Base-by-base conservation (phyloP, 2,113 vertebrate genomes). In the Mastomys natalensis region DNA sequence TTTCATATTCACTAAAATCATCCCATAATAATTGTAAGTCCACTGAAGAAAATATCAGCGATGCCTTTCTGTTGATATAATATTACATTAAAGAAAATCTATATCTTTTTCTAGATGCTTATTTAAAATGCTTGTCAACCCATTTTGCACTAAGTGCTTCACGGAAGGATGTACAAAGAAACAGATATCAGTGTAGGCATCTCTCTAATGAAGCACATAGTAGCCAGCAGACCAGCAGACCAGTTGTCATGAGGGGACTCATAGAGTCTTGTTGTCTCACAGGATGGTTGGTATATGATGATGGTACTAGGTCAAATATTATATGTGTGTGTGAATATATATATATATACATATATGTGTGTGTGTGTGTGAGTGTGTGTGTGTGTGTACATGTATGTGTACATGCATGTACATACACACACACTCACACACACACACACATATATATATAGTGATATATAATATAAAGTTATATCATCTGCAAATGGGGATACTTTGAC, bases 1-100 rank as follows among this genome's bases (percentile, higher is more conserved):
- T 37, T 87, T 70, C 26, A n/a, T 68, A 78, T 40, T 87, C 68
- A 81, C 21, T 55, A 58, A 94, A 96, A 68, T 66, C 87, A 96
- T 89, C 31, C 68, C 51, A 21, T 66, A 45, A 73, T 74, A 43
- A 82, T 9, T 93, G 3, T 53, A 64, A 0, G 43, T n/a, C 66
- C 89, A 68, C 68, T 80, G 76, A 86, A 89, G 48, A 97, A 43
- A 94, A 91, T 88, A 55, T 64, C 7, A 60, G 7, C 64, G 66
- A 66, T 60, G 29, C 16, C 34, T 95, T 93, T 76, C 45, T 87
- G 4, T 6, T 80, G 60, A 68, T n/a, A 74, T 2, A 88, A 7
- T 77, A 34, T 3, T 78, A 17, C 86, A 81, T 76, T 93, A 95
- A 87, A 90, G 58, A 84, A 15, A n/a, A 24, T 4, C 7, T 16